Conservation (phyloP, 2,888 invertebrate species). For the Zhuqinia jingwanae region DNA sequence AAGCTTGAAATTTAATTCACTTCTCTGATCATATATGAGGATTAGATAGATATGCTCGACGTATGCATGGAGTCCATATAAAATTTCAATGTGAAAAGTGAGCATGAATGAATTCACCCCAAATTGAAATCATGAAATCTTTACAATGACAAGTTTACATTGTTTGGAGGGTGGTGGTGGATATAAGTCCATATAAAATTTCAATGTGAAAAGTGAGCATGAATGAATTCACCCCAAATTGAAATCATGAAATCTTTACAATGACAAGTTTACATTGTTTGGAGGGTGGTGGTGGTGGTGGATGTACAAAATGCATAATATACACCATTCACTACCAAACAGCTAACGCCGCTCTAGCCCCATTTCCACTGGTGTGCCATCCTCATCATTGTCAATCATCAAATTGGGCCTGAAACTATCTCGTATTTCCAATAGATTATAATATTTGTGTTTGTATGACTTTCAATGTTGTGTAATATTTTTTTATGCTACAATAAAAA, state of each 20-base stretch:
- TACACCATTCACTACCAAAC: too few relatives aligned
- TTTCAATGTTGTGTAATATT: background rate
- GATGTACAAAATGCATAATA: too few relatives aligned
- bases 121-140: slow-evolving; percentile 35
- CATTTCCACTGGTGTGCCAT: background rate
- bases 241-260: slow-evolving; percentile 21
- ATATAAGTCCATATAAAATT: background rate
- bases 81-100: background rate
- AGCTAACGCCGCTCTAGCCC: too few relatives aligned
- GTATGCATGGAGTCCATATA: background rate
- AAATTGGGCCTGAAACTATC: background rate
- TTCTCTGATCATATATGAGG: slow-evolving; percentile 11
- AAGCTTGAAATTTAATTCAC: slow-evolving; percentile 39
- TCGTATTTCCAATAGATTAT: background rate
- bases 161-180: background rate
- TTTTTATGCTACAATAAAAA: background rate
- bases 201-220: background rate
- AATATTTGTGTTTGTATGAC: background rate
- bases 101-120: slow-evolving; percentile 3
- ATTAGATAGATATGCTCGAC: background rate
- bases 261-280: slow-evolving; percentile 21
- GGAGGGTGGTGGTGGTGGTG: background rate
- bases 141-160: slow-evolving; percentile 15
- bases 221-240: slow-evolving; percentile 22
- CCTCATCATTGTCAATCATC: slow-evolving; percentile 15